Evolutionary conservation across 1,140 invertebrate genomes (phyloP).

Genomic region (Euura saliciscinereae): DNA sequence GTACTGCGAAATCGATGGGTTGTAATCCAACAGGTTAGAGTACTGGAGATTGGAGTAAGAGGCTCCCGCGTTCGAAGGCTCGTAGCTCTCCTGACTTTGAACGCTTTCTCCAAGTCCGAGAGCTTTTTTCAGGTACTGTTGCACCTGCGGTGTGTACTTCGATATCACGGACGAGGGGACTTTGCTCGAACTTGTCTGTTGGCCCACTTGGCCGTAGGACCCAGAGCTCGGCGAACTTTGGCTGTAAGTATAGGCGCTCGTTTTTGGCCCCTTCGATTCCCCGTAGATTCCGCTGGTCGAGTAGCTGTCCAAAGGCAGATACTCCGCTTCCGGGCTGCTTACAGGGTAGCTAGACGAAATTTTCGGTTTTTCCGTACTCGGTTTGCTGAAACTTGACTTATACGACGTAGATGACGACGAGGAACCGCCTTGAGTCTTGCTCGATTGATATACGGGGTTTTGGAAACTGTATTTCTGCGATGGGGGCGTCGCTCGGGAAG

Average conservation of each 20-base stretch:
- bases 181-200: conserved; percentile 18
- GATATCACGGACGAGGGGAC: conserved; percentile 19
- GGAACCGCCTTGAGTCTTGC: neutral
- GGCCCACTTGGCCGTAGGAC: conserved; percentile 27
- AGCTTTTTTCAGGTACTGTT: conserved; percentile 38
- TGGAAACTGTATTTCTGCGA: conserved; percentile 8
- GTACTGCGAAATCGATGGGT: conserved; percentile 57
- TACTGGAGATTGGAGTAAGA: conserved; percentile 38
- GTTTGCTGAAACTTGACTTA: conserved; percentile 20
- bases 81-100: neutral
- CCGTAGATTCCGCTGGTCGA: conserved; percentile 21
- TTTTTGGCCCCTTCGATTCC: neutral
- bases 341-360: conserved; percentile 40
- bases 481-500: neutral
- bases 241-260: conserved; percentile 15
- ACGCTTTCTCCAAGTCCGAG: conserved; percentile 20
- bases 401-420: conserved; percentile 20
- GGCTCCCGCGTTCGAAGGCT: conserved; percentile 8
- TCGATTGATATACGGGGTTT: conserved; percentile 18
- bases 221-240: conserved; percentile 21
- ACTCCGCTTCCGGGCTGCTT: conserved; percentile 46
- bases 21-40: conserved; percentile 50
- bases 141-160: conserved; percentile 33
- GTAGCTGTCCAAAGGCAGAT: conserved; percentile 26
- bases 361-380: neutral